These are phyloP conservation scores for Pluvialis apricaria DNA, from an alignment of 2,113 vertebrate species.

Conservation along the genomic window DNA sequence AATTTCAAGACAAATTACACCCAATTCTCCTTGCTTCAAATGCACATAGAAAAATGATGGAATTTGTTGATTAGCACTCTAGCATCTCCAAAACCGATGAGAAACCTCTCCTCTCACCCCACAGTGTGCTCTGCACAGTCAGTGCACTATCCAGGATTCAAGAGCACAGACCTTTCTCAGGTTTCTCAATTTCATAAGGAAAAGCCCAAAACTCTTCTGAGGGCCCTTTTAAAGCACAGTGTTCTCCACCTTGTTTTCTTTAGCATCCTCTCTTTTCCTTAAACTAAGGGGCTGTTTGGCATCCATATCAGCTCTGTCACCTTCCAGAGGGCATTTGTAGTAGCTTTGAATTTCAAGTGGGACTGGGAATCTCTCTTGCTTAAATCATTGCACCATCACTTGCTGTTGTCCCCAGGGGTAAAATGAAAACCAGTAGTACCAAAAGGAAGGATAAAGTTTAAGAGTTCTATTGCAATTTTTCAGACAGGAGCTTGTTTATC, in stretches of 20 bases:
- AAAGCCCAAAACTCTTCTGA: background rate
- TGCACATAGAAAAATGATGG: background rate
- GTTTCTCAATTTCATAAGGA: background rate
- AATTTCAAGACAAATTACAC: background rate
- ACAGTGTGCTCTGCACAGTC: accelerated
- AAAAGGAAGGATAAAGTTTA: background rate
- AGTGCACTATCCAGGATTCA: accelerated
- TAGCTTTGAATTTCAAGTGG: background rate
- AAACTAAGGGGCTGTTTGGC: background rate
- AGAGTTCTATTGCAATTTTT: background rate
- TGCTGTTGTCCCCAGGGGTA: background rate
- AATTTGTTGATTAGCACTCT: background rate
- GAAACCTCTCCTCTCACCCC: background rate
- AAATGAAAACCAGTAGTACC: background rate
- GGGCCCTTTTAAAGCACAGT: background rate
- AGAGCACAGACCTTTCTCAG: background rate
- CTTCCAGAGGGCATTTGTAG: background rate
- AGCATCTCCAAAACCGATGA: background rate
- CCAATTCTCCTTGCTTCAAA: background rate
- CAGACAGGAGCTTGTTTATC: background rate
- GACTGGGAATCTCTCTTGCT: background rate
- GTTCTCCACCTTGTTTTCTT: background rate
- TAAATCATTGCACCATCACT: background rate
- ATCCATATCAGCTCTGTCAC: background rate
- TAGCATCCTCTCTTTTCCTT: background rate